These are phyloP conservation scores for Physella acuta DNA, from an alignment of 1,140 invertebrate species.

Conservation along the genomic window DNA sequence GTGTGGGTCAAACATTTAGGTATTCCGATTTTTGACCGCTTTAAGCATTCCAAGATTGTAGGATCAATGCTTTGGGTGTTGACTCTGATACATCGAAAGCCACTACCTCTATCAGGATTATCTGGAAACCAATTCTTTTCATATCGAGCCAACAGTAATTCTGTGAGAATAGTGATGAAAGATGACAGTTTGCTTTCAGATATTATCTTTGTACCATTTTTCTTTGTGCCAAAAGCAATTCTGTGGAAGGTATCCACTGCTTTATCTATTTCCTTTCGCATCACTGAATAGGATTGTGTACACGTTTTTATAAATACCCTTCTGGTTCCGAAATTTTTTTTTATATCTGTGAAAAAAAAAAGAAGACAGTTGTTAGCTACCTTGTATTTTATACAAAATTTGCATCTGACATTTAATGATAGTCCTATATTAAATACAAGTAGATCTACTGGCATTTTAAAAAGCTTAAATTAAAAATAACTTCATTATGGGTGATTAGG, in stretches of 20 bases:
- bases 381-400: too few species aligned
- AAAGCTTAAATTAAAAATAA: too few species aligned
- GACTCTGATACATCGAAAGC: slow-evolving; percentile 19
- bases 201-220: slow-evolving; percentile 6
- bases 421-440: too few species aligned
- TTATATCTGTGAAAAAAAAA: too few species aligned
- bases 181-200: slow-evolving; percentile 11
- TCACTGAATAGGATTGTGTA: too few species aligned
- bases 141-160: slow-evolving; percentile 12
- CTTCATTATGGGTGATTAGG: too few species aligned
- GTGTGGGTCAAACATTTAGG: background rate
- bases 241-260: slow-evolving; percentile 25
- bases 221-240: slow-evolving; percentile 20
- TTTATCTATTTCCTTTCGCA: slow-evolving; percentile 19
- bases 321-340: too few species aligned
- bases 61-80: slow-evolving; percentile 22
- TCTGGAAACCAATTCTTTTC: slow-evolving; percentile 23
- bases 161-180: slow-evolving; percentile 19
- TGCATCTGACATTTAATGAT: too few species aligned
- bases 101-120: slow-evolving; percentile 20
- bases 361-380: too few species aligned
- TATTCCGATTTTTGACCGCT: background rate
- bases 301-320: too few species aligned
- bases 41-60: slow-evolving; percentile 14
- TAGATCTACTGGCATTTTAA: too few species aligned